Base-by-base conservation (phyloP, 2,888 invertebrate genomes). In the Sturmia bella region DNA sequence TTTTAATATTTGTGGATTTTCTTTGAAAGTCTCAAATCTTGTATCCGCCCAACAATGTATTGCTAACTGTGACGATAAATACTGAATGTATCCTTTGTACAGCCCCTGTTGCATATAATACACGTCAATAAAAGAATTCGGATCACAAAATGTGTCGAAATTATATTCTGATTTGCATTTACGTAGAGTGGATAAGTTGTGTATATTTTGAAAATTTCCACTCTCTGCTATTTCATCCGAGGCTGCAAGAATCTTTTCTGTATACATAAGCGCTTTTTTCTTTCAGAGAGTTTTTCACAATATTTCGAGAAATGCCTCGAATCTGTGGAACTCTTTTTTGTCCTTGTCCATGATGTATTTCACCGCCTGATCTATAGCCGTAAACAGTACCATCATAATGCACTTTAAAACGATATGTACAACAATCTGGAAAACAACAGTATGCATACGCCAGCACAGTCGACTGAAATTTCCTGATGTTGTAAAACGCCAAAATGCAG, bases 141-240 rank as follows among this genome's bases (percentile, higher is more conserved):
- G 32, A 21, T 70, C 48, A 57, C 21, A 70, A 48, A 57, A 48
- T 0, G 0, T 15, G 15, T 57, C 45, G 7, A 48, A 45, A 48
- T 70, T 70, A 0, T 11, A n/a, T 15, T 69, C 39, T 2, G 69
- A 56, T n/a, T 69, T 57, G 45, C 32, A 21, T 32, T 69, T 74
- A 0, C 66, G 54, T 2, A 75, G 15, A 3, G 64, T 64, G 7
- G 9, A 12, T 24, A 74, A 11, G 0, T 64, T 64, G 21, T 64
- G 39, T 17, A 74, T 64, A 45, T 27, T 45, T 39, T 75, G 74
- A n/a, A 75, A 56, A 21, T 64, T 66, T 13, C 74, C 57, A 37
- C 27, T 37, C 45, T 63, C n/a, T 6, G 64, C 56, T 19, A 66
- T 75, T 64, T 64, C 74, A 37, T 63, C 74, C n/a, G 32, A 13